These are phyloP conservation scores for Coptodon rendalli DNA, from an alignment of 2,113 vertebrate species.

Conservation along the genomic window DNA sequence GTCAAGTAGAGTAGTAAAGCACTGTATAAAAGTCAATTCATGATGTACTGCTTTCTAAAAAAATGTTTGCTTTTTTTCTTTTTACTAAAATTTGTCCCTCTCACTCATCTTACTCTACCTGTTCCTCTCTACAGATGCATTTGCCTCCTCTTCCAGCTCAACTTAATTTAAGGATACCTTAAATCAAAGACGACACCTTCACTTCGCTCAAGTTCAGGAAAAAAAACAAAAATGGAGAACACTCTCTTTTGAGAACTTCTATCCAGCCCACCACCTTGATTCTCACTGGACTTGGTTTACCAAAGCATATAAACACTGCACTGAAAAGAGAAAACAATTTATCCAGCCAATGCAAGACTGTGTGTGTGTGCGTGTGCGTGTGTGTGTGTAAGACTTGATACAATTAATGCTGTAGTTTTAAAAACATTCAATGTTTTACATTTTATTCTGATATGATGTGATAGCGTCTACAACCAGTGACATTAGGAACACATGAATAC, in stretches of 20 bases:
- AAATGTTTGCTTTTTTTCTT: not conserved
- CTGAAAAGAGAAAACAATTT: not conserved
- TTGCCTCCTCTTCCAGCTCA: conserved; percentile 14
- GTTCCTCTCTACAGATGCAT: conserved; percentile 14
- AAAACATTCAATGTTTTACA: not conserved
- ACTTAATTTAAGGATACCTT: not conserved
- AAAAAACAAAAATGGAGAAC: not conserved
- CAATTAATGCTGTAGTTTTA: not conserved
- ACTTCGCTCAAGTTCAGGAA: not conserved
- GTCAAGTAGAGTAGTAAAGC: not conserved
- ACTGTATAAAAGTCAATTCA: not conserved
- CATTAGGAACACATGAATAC: not conserved
- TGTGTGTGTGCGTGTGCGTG: accelerated
- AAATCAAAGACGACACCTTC: not conserved
- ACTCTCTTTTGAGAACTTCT: not conserved
- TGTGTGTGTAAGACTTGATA: not conserved
- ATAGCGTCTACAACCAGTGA: not conserved
- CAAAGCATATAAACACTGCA: not conserved
- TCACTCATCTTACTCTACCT: not conserved
- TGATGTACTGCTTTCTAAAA: not conserved
- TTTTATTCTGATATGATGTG: not conserved
- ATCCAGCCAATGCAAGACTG: not conserved
- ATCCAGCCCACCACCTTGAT: not conserved
- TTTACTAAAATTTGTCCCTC: not conserved
- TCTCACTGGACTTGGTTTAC: not conserved